Base-by-base conservation (phyloP, 2,797 vertebrate genomes). In the Remorina albescens region DNA sequence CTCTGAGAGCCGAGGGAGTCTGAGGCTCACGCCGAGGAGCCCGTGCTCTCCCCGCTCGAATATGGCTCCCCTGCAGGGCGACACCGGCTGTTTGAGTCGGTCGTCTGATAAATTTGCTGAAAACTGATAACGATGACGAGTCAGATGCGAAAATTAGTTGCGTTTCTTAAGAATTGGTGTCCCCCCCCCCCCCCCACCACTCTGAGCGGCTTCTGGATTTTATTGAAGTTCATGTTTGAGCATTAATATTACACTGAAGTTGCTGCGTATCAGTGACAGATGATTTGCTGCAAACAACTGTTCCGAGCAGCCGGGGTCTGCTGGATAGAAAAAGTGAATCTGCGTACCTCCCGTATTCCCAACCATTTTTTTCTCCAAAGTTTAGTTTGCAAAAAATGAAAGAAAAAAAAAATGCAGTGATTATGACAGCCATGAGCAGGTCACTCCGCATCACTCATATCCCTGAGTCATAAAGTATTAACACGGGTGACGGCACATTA, bases 171-270 rank as follows among this genome's bases (percentile, higher is more conserved):
- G 18, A 63, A 70, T 55, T 1, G 0, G 5, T 10, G 5, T 30
- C 30, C 30, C 30, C 30, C 3, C n/a, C 30, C 30, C 30, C 30
- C 3, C n/a, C n/a, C 5, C 15, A 18, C 1, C 21, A 37, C 26
- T 53, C 68, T 62, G 60, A 18, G 42, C 59, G 61, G 71, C 55
- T 71, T 78, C 61, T 71, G 42, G 71, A 76, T 67, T 80, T 84
- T 76, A 82, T 71, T 86, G 25, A 84, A 84, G 65, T 82, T 82
- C 56, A 75, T 79, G 67, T 87, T 82, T 82, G 65, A 70, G 64
- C 53, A 46, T 78, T 64, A 82, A 80, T 80, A 73, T 84, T 79
- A 75, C 71, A 73, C 59, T 49, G 63, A 80, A 65, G 60, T 78
- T 56, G 55, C 74, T 28, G 0, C 58, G 37, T 53, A 51, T 15